Conservation (phyloP, 1,140 invertebrate genomes). For the Nymphalis io region DNA sequence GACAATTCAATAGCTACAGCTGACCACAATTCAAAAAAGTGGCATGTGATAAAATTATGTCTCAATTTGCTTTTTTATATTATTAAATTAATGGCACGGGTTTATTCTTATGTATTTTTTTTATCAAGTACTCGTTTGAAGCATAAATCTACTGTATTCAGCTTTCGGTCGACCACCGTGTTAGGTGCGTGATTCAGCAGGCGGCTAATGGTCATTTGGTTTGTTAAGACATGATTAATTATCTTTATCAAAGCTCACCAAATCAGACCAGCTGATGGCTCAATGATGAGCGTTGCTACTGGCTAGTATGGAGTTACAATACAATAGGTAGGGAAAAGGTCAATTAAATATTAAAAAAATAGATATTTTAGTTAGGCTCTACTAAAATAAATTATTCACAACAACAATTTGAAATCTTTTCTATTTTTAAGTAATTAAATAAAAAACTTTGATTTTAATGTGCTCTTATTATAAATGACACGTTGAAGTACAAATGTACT, state of each 20-base stretch:
- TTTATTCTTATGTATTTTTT: constrained; percentile 7
- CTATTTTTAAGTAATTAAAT: no score
- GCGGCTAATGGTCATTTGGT: constrained; percentile 71
- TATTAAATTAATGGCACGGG: constrained; percentile 22
- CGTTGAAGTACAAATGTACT: no score
- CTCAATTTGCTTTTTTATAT: constrained; percentile 34
- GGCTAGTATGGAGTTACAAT: constrained; percentile 31
- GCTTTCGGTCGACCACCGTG: constrained; percentile 56
- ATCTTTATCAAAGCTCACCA: constrained; percentile 65
- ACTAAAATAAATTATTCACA: no score
- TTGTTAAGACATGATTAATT: constrained; percentile 72
- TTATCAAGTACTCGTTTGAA: constrained; percentile 14
- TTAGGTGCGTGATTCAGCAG: constrained; percentile 65
- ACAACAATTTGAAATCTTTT: no score
- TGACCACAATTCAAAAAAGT: constrained; percentile 17
- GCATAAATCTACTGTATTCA: constrained; percentile 32
- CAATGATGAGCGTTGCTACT: constrained; percentile 63
- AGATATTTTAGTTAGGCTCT: no score
- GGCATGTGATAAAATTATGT: constrained; percentile 41
- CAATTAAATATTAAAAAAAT: not conserved
- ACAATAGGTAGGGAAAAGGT: constrained; percentile 20
- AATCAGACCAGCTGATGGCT: constrained; percentile 57
- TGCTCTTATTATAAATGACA: no score
- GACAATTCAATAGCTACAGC: constrained; percentile 30
- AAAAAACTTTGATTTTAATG: no score